Percentiles rank a stretch among this genome's conserved stretches.
These are phyloP conservation scores for Anolis apletophallus DNA, from an alignment of 2,797 vertebrate species.

Conservation along the genomic window DNA sequence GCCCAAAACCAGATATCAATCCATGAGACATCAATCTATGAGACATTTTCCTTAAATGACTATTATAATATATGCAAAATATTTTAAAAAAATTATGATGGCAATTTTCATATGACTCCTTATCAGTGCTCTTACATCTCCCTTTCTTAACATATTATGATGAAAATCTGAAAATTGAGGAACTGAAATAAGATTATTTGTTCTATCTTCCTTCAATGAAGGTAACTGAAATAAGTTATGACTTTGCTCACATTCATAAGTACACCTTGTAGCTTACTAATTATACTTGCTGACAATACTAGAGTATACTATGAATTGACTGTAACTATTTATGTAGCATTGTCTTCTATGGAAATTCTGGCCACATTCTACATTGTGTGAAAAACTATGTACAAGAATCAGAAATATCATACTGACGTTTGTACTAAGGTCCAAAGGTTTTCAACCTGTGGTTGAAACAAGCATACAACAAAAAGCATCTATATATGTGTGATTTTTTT, in stretches of 20 bases:
- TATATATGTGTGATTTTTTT: too few relatives aligned
- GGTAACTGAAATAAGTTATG: too few relatives aligned
- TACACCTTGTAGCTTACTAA: neutral
- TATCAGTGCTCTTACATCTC: too few relatives aligned
- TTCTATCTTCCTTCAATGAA: neutral
- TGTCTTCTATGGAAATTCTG: too few relatives aligned
- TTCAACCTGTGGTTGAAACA: neutral
- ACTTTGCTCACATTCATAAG: neutral
- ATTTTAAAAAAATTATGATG: neutral
- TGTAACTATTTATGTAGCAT: neutral
- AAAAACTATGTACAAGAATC: neutral
- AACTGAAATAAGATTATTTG: too few relatives aligned
- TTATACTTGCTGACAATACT: neutral
- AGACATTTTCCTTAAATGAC: neutral
- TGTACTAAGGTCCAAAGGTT: neutral
- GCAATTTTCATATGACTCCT: neutral
- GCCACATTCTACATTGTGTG: neutral
- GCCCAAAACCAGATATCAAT: neutral
- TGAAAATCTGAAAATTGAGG: too few relatives aligned
- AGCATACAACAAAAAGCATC: neutral
- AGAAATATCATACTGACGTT: neutral
- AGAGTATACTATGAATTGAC: neutral
- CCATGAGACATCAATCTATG: neutral
- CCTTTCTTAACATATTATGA: too few relatives aligned
- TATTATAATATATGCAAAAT: neutral